Evolutionary conservation across 1,140 invertebrate species (phyloP), one percentile per base, ranked within the genome.

Genomic region (Drosophila elegans): DNA sequence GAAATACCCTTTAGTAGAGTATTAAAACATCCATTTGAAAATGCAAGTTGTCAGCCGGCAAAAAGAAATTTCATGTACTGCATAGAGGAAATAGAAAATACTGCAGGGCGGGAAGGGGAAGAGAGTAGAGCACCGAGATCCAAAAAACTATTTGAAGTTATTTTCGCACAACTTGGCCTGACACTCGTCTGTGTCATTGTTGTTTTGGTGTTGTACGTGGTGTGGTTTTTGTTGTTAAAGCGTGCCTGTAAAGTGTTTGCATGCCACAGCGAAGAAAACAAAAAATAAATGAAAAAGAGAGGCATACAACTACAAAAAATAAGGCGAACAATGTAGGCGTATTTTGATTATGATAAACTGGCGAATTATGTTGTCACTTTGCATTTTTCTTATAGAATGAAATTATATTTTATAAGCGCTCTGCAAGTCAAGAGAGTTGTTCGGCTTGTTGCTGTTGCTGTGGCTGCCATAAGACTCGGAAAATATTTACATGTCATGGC

Each of bases 271-370:
- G n/a, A 7, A 10, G 61, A 63, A 25, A 64, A 36, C 1, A 32
- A 63, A 13, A 45, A 29, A 7, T 34, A n/a, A 13, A 16, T 4
- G n/a, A 38, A 38, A 13, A 41, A 38, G 42, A 60, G 44, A n/a
- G 54, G 9, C 29, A 13, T 45, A 53, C 41, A 67, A 63, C 57
- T 67, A 61, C 68, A 74, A 75, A 74, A 77, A 64, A 32, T 48
- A 73, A 60, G 57, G 61, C 54, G 54, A 67, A 75, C 68, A 85
- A 88, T 89, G 89, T 91, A 84, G 89, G 89, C 89, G 89, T 91
- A 84, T 91, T 88, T 91, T 91, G 89, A 91, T 91, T 91, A 91
- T 91, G 89, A 91, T 91, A 91, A 91, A 91, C 89, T 91, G 89
- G 89, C 89, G 89, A 91, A 91, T 91, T 91, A 91, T 91, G 89